These are phyloP conservation scores for Clanis bilineata DNA, from an alignment of 2,888 invertebrate species.

Conservation along the genomic window DNA sequence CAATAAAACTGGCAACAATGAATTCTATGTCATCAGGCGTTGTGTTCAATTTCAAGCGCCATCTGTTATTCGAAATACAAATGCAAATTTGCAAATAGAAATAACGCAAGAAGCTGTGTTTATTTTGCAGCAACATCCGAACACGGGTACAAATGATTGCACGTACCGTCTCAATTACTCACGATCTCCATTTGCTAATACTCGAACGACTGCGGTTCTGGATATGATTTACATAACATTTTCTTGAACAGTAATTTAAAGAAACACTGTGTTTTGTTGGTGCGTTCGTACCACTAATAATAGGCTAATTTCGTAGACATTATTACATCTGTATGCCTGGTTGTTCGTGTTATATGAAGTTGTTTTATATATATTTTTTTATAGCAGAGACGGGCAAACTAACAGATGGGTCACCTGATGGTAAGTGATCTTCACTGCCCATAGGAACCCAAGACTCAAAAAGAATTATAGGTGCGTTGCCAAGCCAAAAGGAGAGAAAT, in stretches of 20 bases:
- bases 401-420: too few species aligned
- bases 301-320: not conserved
- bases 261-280: conserved; percentile 8
- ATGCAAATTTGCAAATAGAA: not conserved
- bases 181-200: conserved; percentile 29
- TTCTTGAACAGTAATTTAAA: conserved; percentile 11
- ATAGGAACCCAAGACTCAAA: too few species aligned
- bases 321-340: not conserved
- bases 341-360: not conserved
- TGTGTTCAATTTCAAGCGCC: not conserved
- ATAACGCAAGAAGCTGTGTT: conserved; percentile 11
- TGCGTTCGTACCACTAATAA: not conserved
- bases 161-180: conserved; percentile 31
- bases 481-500: too few species aligned
- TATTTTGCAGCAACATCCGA: conserved; percentile 8
- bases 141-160: conserved; percentile 20
- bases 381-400: too few species aligned
- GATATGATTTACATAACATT: conserved; percentile 14
- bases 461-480: too few species aligned
- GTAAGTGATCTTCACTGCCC: too few species aligned
- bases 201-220: conserved; percentile 16
- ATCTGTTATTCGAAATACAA: not conserved
- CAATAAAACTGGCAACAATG: not conserved
- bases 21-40: not conserved
- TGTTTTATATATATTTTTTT: not conserved